Evolutionary conservation across 2,888 invertebrate species (phyloP).

Genomic region (Lasioglossum pauxillum): DNA sequence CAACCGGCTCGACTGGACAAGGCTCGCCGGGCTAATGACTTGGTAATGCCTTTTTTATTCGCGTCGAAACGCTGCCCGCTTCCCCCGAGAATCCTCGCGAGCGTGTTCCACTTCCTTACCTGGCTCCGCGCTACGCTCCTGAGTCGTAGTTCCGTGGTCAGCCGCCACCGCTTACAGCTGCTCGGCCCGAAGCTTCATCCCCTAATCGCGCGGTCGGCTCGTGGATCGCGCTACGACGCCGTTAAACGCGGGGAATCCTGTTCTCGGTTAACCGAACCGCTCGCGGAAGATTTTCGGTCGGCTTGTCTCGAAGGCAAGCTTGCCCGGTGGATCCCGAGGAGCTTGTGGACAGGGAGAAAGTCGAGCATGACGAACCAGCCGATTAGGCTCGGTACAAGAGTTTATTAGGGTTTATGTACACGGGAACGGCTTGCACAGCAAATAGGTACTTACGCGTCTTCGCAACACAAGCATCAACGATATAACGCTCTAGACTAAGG

Average conservation of each 20-base stretch:
- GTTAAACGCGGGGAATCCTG: conserved; percentile 67
- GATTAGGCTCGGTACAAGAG: conserved; percentile 79
- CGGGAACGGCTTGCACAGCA: conserved; percentile 79
- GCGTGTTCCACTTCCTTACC: background rate
- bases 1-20: conserved; percentile 65
- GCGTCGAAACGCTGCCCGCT: conserved; percentile 75
- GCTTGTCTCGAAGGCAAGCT: background rate
- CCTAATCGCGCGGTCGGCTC: conserved; percentile 69
- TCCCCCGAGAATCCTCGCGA: background rate
- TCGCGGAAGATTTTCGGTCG: too few relatives aligned
- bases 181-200: conserved; percentile 50
- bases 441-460: conserved; percentile 72
- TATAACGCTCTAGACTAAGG: conserved; percentile 81
- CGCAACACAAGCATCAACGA: conserved; percentile 81
- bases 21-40: conserved; percentile 78
- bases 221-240: conserved; percentile 74
- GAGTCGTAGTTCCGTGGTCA: background rate
- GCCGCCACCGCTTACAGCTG: conserved; percentile 6
- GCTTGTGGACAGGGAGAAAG: background rate
- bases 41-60: conserved; percentile 82
- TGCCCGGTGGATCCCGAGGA: background rate
- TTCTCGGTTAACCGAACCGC: conserved; percentile 74
- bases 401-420: conserved; percentile 81
- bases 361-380: conserved; percentile 23
- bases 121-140: background rate